These are phyloP conservation scores for Melinaea marsaeus DNA, from an alignment of 2,888 invertebrate species.

Conservation along the genomic window DNA sequence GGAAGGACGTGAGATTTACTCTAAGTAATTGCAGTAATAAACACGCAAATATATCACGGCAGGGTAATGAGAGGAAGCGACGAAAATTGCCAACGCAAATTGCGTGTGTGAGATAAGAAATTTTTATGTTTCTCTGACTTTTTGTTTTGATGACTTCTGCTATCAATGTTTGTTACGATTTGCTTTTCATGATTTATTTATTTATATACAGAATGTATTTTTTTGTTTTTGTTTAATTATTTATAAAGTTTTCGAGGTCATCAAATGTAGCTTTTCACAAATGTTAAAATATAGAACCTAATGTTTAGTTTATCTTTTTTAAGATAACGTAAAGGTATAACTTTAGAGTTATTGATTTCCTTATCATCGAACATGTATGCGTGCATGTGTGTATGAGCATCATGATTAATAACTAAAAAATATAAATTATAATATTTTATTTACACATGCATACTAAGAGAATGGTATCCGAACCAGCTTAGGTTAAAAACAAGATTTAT, in stretches of 20 bases:
- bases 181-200: constrained; percentile 19
- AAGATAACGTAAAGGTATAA: no score
- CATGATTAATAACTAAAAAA: no score
- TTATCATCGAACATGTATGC: no score
- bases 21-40: constrained; percentile 80
- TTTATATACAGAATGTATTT: background rate
- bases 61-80: constrained; percentile 76
- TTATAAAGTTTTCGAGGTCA: background rate
- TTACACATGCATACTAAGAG: no score
- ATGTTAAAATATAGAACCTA: no score
- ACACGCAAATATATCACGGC: constrained; percentile 78
- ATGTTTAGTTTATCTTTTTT: no score
- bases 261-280: no score
- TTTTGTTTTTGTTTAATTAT: background rate
- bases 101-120: constrained; percentile 77
- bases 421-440: no score
- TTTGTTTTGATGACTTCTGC: constrained; percentile 37
- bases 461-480: no score
- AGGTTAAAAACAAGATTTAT: no score
- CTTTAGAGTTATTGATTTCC: no score
- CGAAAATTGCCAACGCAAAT: constrained; percentile 76
- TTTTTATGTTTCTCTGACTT: constrained; percentile 51
- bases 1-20: constrained; percentile 79
- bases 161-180: constrained; percentile 22
- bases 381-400: no score